phyloP scores from a whole-genome alignment of 2,113 vertebrate species.

The Mastomys natalensis region DNA sequence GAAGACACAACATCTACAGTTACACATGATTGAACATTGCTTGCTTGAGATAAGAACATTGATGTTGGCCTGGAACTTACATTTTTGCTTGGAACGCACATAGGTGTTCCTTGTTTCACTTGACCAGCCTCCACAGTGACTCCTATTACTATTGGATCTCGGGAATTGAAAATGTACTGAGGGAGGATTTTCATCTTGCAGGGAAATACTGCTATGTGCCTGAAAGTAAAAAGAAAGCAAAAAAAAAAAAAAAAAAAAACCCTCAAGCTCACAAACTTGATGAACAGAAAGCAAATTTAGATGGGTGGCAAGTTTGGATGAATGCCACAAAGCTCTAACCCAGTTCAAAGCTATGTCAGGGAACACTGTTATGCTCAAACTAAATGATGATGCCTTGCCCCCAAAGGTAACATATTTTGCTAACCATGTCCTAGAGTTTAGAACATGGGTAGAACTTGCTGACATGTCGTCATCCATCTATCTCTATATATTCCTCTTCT shows the following conservation, averaged over 20 bases:
- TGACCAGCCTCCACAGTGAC: conserved; percentile 94
- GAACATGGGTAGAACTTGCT: not conserved
- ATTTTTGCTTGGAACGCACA: conserved; percentile 97
- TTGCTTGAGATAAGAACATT: not conserved
- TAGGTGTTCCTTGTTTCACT: conserved; percentile 94
- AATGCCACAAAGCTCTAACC: not conserved
- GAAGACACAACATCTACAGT: not conserved
- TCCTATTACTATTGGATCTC: conserved; percentile 98
- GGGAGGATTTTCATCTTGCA: conserved; percentile 96
- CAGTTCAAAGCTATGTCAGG: not conserved
- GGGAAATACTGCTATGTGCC: conserved; percentile 97
- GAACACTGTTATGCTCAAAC: not conserved
- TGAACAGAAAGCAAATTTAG: not conserved
- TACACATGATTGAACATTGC: not conserved
- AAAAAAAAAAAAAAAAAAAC: too few species aligned
- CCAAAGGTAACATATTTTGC: not conserved
- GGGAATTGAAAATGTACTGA: conserved; percentile 99
- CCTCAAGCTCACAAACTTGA: not conserved
- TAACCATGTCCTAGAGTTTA: not conserved
- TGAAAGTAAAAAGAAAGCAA: conserved; percentile 77
- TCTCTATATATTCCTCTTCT: not conserved
- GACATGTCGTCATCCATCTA: not conserved
- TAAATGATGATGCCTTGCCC: too few species aligned
- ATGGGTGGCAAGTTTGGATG: not conserved
- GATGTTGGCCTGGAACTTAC: conserved; percentile 87